Evolutionary conservation across 1,140 invertebrate genomes (phyloP).

Genomic region (Drosophila kikkawai): DNA sequence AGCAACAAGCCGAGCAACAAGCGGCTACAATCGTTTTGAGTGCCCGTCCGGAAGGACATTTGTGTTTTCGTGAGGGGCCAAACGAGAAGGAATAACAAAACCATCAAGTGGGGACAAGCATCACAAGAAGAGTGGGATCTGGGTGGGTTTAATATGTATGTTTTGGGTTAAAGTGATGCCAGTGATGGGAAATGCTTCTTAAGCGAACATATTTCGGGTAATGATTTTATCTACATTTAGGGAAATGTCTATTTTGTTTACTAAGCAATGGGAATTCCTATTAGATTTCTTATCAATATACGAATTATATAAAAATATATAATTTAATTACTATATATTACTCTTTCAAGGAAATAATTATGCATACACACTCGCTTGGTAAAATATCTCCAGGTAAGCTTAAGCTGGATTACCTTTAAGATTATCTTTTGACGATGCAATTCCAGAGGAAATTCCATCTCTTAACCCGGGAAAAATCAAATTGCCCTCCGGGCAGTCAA

Average conservation of each 20-base stretch:
- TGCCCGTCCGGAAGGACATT: conserved; percentile 64
- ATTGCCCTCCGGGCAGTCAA: conserved; percentile 36
- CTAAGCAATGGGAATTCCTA: neutral
- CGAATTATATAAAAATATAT: neutral
- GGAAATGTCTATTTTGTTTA: neutral
- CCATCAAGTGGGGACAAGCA: conserved; percentile 26
- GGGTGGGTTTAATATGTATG: neutral
- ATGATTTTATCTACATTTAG: conserved; percentile 4
- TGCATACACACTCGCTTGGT: too few species aligned
- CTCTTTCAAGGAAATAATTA: neutral
- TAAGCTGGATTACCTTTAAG: neutral
- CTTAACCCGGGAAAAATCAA: conserved; percentile 24
- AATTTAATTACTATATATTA: neutral
- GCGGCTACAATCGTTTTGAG: conserved; percentile 54
- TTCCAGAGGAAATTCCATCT: conserved; percentile 3
- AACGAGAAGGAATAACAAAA: conserved; percentile 40
- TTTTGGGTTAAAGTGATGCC: conserved; percentile 19
- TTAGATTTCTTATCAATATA: neutral
- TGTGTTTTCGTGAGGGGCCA: conserved; percentile 23
- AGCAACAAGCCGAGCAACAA: conserved; percentile 33
- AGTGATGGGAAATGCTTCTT: conserved; percentile 21
- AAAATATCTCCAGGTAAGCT: neutral
- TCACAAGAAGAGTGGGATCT: neutral
- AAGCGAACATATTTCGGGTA: neutral
- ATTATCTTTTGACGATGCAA: neutral